Evolutionary conservation across 2,113 vertebrate species (phyloP).

Genomic region (Ciconia boyciana): DNA sequence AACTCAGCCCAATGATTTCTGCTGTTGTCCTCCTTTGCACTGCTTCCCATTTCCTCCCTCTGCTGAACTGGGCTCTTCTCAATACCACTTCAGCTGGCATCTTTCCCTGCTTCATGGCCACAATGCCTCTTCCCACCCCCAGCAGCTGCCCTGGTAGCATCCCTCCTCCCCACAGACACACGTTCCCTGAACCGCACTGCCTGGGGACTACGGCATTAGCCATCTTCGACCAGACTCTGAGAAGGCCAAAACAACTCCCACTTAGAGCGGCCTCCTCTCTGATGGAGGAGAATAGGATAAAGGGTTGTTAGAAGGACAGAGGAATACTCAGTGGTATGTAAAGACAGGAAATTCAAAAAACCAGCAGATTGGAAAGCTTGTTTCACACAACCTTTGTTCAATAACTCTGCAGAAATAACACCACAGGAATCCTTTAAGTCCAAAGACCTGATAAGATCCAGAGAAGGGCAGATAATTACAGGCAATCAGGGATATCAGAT

Average conservation of each 20-base stretch:
- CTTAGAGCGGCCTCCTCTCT: background rate
- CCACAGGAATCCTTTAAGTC: background rate
- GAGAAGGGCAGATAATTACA: background rate
- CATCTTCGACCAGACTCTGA: background rate
- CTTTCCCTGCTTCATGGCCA: background rate
- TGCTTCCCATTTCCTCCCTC: background rate
- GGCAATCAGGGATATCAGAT: background rate
- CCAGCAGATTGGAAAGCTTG: background rate
- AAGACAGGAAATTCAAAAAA: background rate
- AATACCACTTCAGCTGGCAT: background rate
- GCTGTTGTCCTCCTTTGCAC: background rate
- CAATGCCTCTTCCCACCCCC: rapidly evolving
- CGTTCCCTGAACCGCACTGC: background rate
- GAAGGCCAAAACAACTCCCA: background rate
- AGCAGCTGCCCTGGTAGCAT: background rate
- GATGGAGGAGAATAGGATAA: background rate
- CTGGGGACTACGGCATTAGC: background rate
- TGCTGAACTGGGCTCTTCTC: background rate
- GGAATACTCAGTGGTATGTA: background rate
- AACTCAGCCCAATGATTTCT: background rate
- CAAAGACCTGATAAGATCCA: constrained; percentile 4
- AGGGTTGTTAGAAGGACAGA: background rate
- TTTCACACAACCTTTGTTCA: constrained; percentile 1
- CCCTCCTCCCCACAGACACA: rapidly evolving
- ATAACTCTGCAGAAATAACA: background rate